A percentile compares a stretch with the other conserved stretches of the same genome.
These are phyloP conservation scores for Diplosoma virens DNA, from an alignment of 23 tunicate species.

Conservation along the genomic window DNA sequence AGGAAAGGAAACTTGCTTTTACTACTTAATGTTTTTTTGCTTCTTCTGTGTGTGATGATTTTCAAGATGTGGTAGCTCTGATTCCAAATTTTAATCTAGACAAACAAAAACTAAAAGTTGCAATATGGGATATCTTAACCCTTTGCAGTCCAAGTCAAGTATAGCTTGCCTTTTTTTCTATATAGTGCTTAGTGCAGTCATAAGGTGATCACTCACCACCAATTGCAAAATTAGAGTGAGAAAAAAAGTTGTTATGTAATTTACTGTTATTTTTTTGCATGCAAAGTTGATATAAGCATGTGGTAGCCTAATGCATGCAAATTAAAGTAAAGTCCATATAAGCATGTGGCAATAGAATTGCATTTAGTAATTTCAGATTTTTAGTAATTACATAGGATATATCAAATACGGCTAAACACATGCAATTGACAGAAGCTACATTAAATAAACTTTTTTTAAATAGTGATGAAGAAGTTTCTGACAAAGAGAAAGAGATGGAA, in stretches of 20 bases:
- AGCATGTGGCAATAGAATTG: not conserved
- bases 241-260: not conserved
- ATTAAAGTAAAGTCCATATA: not conserved
- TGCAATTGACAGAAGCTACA: not conserved
- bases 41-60: not conserved
- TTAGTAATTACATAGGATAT: not conserved
- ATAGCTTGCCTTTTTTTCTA: not conserved
- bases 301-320: not conserved
- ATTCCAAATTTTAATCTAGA: conserved; percentile 1
- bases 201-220: not conserved
- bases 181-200: not conserved
- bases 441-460: not conserved
- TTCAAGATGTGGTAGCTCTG: conserved; percentile 24
- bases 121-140: conserved; percentile 6
- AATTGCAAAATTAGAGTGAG: not conserved
- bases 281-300: not conserved
- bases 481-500: conserved; percentile 15
- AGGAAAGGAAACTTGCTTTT: conserved; percentile 1
- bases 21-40: conserved; percentile 19
- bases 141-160: too few species aligned
- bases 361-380: not conserved
- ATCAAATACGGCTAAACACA: not conserved
- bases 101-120: not conserved
- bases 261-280: too few species aligned
- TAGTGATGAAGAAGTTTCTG: conserved; percentile 6